Evolutionary conservation across 2,888 invertebrate genomes (phyloP).

Genomic region (Drosophila picticornis): DNA sequence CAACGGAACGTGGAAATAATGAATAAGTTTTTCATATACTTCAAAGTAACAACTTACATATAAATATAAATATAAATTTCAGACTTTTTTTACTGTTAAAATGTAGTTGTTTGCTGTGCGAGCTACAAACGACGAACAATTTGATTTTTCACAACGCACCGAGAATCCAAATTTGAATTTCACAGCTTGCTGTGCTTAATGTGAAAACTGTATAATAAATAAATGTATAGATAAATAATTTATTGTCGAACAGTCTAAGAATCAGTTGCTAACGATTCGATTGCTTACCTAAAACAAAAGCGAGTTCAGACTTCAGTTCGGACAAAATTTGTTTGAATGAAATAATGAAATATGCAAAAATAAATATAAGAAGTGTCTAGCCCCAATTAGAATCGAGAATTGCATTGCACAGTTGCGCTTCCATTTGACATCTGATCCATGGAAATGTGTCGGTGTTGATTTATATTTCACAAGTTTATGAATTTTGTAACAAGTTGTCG

Average conservation of each 20-base stretch:
- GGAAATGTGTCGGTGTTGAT: constrained; percentile 27
- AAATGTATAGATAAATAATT: neutral
- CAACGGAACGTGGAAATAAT: neutral
- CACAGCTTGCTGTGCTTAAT: constrained; percentile 15
- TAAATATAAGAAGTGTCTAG: neutral
- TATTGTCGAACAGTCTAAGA: neutral
- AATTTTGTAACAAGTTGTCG: constrained; percentile 40
- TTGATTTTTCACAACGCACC: accelerated
- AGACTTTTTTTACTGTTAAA: neutral
- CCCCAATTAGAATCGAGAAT: neutral
- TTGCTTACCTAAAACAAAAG: no score
- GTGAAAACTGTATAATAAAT: neutral
- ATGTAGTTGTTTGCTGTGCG: constrained; percentile 12
- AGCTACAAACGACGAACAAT: constrained; percentile 14
- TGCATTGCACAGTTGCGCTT: neutral
- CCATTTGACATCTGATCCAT: constrained; percentile 14
- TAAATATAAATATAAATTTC: constrained; percentile 8
- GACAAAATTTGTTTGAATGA: neutral
- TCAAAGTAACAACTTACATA: neutral
- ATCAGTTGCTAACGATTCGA: neutral
- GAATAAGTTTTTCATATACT: neutral
- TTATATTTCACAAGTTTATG: constrained; percentile 62
- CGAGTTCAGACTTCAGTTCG: no score
- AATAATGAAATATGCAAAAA: neutral
- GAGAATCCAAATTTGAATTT: neutral